Evolutionary conservation across 2,113 vertebrate genomes (phyloP).

Genomic region (Sorex fumeus): DNA sequence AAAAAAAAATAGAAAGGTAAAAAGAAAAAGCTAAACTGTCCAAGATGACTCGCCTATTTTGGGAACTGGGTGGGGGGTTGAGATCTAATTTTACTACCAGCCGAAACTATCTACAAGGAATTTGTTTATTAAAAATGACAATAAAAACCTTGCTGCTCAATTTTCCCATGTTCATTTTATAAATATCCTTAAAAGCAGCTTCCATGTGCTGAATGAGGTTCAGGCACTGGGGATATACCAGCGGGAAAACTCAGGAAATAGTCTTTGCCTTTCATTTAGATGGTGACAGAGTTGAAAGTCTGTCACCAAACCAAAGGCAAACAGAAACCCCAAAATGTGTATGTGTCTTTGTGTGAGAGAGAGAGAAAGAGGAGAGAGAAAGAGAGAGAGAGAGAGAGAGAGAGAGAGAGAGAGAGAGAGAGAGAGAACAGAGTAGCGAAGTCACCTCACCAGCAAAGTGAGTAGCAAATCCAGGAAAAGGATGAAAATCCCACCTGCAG

Average conservation of each 20-base stretch:
- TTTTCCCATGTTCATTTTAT: background rate
- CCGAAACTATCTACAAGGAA: background rate
- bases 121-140: constrained; percentile 14
- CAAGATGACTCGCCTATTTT: background rate
- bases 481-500: background rate
- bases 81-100: constrained; percentile 9
- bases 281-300: background rate
- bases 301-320: background rate
- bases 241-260: background rate
- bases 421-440: too few species aligned
- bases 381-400: too few species aligned
- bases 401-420: too few species aligned
- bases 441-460: too few species aligned
- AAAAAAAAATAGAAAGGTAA: too few species aligned
- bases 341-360: background rate
- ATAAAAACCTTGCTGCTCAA: background rate
- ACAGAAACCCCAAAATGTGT: background rate
- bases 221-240: background rate
- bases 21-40: background rate
- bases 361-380: too few species aligned
- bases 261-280: background rate
- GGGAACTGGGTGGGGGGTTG: background rate
- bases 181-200: background rate
- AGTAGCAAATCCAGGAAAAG: background rate
- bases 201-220: background rate